phyloP scores from a whole-genome alignment of 1,140 invertebrate species.

The Euschistus heros region DNA sequence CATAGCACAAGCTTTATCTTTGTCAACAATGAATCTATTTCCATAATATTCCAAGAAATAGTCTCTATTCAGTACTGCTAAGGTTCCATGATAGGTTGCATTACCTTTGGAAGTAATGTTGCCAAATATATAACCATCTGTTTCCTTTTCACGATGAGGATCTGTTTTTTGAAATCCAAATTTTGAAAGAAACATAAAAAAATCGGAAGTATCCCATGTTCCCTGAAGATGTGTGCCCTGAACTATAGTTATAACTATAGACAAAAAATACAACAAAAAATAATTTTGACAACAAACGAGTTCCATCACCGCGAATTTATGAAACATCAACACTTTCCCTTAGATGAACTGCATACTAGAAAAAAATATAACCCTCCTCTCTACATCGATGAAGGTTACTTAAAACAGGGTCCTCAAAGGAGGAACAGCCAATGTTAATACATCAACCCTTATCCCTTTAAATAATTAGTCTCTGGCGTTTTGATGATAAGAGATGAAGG shows the following conservation, averaged over 20 bases:
- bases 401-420: no score
- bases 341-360: no score
- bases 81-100: conserved; percentile 56
- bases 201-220: conserved; percentile 56
- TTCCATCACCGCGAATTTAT: no score
- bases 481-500: no score
- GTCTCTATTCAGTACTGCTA: conserved; percentile 74
- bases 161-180: conserved; percentile 97
- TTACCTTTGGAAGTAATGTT: conserved; percentile 68
- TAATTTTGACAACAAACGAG: no score
- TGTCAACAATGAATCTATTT: conserved; percentile 50
- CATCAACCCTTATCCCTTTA: no score
- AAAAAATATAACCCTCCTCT: no score
- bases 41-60: conserved; percentile 84
- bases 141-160: conserved; percentile 61
- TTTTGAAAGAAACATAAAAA: conserved; percentile 86
- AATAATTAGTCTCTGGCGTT: no score
- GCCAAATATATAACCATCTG: conserved; percentile 89
- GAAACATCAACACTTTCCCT: no score
- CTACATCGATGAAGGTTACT: no score
- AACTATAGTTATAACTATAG: background rate
- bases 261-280: no score
- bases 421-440: no score
- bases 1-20: conserved; percentile 56
- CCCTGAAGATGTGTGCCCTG: conserved; percentile 45